These are phyloP conservation scores for Gadopsis bispinosus DNA, from an alignment of 2,797 vertebrate species.

Conservation along the genomic window DNA sequence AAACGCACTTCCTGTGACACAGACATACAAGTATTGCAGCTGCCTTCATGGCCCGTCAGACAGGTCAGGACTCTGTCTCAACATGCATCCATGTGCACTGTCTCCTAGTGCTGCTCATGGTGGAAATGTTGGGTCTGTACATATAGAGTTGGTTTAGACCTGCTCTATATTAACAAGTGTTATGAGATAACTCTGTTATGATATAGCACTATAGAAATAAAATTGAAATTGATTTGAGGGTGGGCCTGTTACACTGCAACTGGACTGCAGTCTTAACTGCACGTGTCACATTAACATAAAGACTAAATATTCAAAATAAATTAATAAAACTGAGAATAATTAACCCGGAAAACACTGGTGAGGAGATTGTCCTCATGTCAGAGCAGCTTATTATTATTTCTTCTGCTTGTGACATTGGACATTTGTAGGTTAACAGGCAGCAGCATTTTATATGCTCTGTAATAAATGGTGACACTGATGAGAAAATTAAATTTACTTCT, in stretches of 20 bases:
- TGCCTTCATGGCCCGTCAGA: conserved; percentile 27
- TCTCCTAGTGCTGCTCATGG: too few relatives aligned
- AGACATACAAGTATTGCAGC: conserved; percentile 27
- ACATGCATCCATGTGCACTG: too few relatives aligned
- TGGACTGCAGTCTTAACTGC: neutral
- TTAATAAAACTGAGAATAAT: neutral
- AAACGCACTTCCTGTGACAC: conserved; percentile 46
- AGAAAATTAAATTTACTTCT: too few relatives aligned
- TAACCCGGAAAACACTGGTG: neutral
- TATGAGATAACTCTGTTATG: too few relatives aligned
- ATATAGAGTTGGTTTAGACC: too few relatives aligned
- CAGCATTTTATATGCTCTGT: neutral
- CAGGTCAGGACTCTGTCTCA: neutral
- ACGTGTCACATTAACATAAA: neutral
- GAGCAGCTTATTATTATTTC: too few relatives aligned
- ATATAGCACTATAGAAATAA: too few relatives aligned
- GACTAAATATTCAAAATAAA: neutral
- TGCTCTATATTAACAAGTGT: too few relatives aligned
- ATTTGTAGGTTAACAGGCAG: neutral
- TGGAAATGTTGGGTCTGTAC: too few relatives aligned
- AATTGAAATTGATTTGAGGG: too few relatives aligned
- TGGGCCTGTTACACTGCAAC: neutral
- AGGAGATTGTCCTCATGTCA: neutral
- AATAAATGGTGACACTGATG: neutral
- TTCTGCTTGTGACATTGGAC: neutral